Base-by-base conservation (phyloP, 2,888 invertebrate species). In the Agrochola macilenta region DNA sequence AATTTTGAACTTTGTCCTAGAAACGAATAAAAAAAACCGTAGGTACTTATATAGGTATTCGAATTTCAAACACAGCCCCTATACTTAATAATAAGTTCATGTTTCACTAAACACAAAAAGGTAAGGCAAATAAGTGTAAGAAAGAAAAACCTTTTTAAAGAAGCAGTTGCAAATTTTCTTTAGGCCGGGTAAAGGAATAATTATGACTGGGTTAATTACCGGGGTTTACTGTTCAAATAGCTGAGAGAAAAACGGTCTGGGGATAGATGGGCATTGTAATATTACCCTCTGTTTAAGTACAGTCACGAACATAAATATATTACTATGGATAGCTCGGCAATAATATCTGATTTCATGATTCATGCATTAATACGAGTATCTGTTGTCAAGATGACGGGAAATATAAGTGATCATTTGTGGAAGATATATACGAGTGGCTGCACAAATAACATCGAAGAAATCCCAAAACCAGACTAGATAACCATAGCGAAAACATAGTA, bases 91-190 rank as follows among this genome's bases (percentile, higher is more conserved):
- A 80, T 72, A 83, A 77, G 69, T 66, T 84, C 84, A 76, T 61
- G 69, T 83, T 83, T 72, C 76, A 81, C 63, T 69, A 63, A 69
- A 69, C 80, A 70, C 54, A 72, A 80, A 83, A 83, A 84, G 66
- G 60, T 76, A 49, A 61, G 52, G 30, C 11, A 75, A 78, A 61
- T 39, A 65, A 69, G 26, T 60, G 12, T 52, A 72, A 76, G 54
- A 79, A 79, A 79, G 61, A 58, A 74, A 82, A 84, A 77, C 63
- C 61, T 72, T 77, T 76, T 61, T 63, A 72, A 54, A 81, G 58
- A 70, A 77, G 61, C 72, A 65, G 58, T 76, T 76, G 68, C 66
- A 66, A 82, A 78, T 69, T 76, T 72, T 71, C 60, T 74, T 52
- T 57, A 39, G 70, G 17, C 20, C 7, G 46, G 43, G 66, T 73